Base-by-base conservation (phyloP, 2,113 vertebrate genomes). In the Datnioides undecimradiatus region DNA sequence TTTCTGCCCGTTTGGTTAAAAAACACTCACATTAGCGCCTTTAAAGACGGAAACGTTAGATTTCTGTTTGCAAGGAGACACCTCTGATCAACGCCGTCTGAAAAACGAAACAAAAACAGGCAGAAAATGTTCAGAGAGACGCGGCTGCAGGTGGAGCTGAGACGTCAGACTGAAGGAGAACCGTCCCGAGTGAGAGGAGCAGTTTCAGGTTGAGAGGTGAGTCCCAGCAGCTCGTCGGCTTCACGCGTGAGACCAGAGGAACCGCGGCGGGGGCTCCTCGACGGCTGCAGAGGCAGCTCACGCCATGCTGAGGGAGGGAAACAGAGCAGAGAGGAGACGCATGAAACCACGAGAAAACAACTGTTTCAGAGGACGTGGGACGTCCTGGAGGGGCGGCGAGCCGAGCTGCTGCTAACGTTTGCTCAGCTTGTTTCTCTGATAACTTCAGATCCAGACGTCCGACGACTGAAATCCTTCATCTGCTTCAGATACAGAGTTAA, bases 251-350 rank as follows among this genome's bases (percentile, higher is more conserved):
- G 65, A 71, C 12, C 54, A 16, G 64, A 5, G 0, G 21, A 33
- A 29, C 16, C 1, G 23, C 33, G 8, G 75, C 45, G 5, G 71
- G 70, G 27, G 63, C 43, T 73, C 73, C 10, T 66, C 36, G 0
- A 7, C 0, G 21, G 51, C 52, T 1, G 48, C 11, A 8, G 45
- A 23, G 4, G 29, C 0, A 5, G 19, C 10, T 68, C 49, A 92
- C 7, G 91, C 86, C 89, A 92, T 88, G 77, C 91, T 92, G 78
- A 34, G 0, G 55, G n/a, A n/a, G n/a, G 17, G 54, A 73, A 36
- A 58, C 27, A 84, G 55, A 62, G 11, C 2, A 38, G 31, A 38
- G 31, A 73, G 27, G 6, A 14, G 23, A 4, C 0, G 7, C 14
- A 48, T 67, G 3, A 57, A 25, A 34, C 5, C 14, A 59, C 5